Evolutionary conservation across 2,797 vertebrate species (phyloP), one percentile per base, ranked within the genome.

Genomic region (Nyctalus aviator): DNA sequence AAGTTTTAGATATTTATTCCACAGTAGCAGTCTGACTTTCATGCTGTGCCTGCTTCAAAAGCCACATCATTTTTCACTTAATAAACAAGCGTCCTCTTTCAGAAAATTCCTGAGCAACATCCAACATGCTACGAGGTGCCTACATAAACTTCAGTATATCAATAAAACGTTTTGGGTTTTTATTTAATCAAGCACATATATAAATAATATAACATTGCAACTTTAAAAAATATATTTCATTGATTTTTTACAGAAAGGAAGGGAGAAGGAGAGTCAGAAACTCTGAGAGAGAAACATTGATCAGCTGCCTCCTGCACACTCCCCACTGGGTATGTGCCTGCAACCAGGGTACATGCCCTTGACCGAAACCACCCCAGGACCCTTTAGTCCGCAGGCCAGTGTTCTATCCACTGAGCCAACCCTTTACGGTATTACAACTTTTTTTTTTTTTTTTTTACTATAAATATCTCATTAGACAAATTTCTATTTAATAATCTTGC

Each of bases 41-140:
- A 85, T 83, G 68, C 78, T 90, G 32, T 46, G 84, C 37, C 32
- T 95, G 48, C 37, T 96, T 85, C 71, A 86, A 95, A 91, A 84
- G 48, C 82, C 7, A 41, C 21, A 85, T 32, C 89, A 71, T 84
- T 95, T 66, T 88, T 96, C 83, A 69, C 76, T 92, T 93, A 94
- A 94, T 64, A 64, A 92, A 75, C 53, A 91, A 95, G 44, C 41
- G 87, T 94, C 46, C 35, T 88, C 73, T 92, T 94, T 93, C 66
- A 72, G 76, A 91, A 93, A 87, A 95, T 83, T 83, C 76, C 55
- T 96, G 77, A 93, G 77, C 69, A 64, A 95, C 20, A 89, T 30
- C 69, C 69, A 95, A 20, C 15, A 69, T 68, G 71, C 53, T 82
- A 50, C 77, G 8, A 73, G 44, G 76, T 77, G 23, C 53, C 76